Evolutionary conservation across 2,888 invertebrate species (phyloP).

Genomic region (Catocala sponsa): DNA sequence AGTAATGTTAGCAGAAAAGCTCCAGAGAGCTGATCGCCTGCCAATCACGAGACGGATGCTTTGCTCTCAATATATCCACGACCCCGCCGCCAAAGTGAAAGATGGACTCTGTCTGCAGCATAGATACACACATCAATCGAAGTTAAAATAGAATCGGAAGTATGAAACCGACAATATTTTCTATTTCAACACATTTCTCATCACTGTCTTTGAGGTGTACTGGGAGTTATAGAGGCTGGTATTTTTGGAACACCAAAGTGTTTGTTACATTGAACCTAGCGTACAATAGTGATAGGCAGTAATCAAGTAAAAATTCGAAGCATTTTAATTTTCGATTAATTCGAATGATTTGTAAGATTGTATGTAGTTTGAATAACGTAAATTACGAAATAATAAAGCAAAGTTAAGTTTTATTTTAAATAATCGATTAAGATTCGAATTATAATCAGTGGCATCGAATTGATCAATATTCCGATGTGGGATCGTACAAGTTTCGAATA

Average conservation of each 20-base stretch:
- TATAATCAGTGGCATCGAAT: no score
- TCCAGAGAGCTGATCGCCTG: conserved; percentile 14
- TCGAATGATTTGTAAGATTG: no score
- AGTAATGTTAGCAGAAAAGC: conserved; percentile 1
- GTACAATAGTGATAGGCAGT: not conserved
- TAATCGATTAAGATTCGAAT: no score
- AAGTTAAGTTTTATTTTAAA: no score
- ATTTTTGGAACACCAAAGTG: conserved; percentile 10
- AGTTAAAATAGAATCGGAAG: conserved; percentile 33
- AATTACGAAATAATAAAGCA: no score
- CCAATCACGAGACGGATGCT: conserved; percentile 19
- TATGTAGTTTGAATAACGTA: no score
- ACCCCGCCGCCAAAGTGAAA: conserved; percentile 30
- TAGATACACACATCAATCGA: conserved; percentile 24
- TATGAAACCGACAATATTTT: conserved; percentile 13
- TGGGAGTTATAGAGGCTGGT: conserved; percentile 9
- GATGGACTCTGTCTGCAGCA: conserved; percentile 30
- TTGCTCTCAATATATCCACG: conserved; percentile 34
- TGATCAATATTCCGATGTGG: no score
- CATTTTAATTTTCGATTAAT: no score
- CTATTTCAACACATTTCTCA: conserved; percentile 8
- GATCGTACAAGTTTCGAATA: no score
- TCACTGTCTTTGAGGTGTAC: conserved; percentile 16
- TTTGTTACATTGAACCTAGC: not conserved
- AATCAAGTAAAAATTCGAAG: no score